These are phyloP conservation scores for Indri indri DNA, from an alignment of 2,113 vertebrate genomes.

Conservation along the genomic window DNA sequence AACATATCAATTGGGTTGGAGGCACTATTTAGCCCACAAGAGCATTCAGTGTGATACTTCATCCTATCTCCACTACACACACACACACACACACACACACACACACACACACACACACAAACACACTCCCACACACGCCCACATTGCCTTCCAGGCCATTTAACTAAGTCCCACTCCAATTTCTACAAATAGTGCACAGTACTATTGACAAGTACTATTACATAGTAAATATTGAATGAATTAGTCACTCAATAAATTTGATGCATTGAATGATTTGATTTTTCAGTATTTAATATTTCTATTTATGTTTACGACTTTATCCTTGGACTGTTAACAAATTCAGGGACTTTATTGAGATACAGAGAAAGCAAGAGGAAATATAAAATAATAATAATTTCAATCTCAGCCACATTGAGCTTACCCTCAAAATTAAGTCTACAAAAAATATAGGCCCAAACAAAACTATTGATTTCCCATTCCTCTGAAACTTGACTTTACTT, in stretches of 20 bases:
- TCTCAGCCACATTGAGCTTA: background rate
- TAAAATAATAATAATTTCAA: background rate
- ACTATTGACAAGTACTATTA: background rate
- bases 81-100: background rate
- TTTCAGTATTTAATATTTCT: background rate
- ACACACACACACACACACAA: background rate
- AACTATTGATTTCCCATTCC: background rate
- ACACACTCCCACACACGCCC: too few species aligned
- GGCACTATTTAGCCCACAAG: background rate
- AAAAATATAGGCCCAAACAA: background rate
- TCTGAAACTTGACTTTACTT: background rate
- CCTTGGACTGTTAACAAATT: background rate
- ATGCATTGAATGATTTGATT: background rate
- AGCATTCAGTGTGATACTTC: background rate
- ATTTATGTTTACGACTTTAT: background rate
- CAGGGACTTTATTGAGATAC: background rate
- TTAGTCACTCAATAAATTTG: background rate
- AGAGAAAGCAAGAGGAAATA: background rate
- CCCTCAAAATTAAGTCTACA: background rate
- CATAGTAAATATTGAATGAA: background rate
- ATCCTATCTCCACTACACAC: background rate
- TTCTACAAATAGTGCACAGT: background rate
- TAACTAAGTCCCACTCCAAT: background rate
- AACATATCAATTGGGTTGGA: background rate
- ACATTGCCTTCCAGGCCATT: background rate